phyloP scores from a whole-genome alignment of 30 jellyfish, hydroid and myxozoan genomes.

The Rhopilema esculentum region DNA sequence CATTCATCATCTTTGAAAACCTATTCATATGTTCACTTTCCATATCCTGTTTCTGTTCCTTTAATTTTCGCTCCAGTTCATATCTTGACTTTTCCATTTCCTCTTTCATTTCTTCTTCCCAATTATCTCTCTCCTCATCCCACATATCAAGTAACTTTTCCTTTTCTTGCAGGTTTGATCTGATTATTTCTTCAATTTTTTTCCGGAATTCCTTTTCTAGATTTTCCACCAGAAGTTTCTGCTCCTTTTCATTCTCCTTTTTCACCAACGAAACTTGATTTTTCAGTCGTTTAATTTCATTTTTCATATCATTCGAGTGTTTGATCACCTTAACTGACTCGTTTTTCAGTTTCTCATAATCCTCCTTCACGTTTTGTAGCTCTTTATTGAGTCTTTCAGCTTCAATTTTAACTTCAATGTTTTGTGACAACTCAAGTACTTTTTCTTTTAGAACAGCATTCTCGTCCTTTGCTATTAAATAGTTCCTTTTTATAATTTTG shows the following conservation, averaged over 20 bases:
- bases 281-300: slow-evolving; percentile 38
- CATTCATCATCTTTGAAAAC: slow-evolving; percentile 48
- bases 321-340: slow-evolving; percentile 44
- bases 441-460: slow-evolving; percentile 17
- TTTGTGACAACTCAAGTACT: slow-evolving; percentile 4
- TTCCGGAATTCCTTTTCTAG: slow-evolving; percentile 75
- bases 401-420: slow-evolving; percentile 21
- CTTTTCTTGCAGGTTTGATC: slow-evolving; percentile 61
- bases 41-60: slow-evolving; percentile 83
- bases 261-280: slow-evolving; percentile 35
- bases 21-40: slow-evolving; percentile 69
- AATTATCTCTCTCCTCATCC: slow-evolving; percentile 89
- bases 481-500: background rate
- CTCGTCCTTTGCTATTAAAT: background rate
- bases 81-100: slow-evolving; percentile 58
- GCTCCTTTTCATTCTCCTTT: slow-evolving; percentile 62
- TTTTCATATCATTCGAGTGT: slow-evolving; percentile 32
- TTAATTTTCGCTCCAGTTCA: slow-evolving; percentile 70
- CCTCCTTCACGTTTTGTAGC: slow-evolving; percentile 19
- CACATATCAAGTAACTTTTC: slow-evolving; percentile 69
- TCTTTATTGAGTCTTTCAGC: slow-evolving; percentile 33
- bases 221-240: slow-evolving; percentile 64
- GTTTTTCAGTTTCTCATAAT: slow-evolving; percentile 29
- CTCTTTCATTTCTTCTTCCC: slow-evolving; percentile 87
- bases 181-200: slow-evolving; percentile 74